Percentiles rank a stretch among this genome's conserved stretches.
Conservation (phyloP, 2,797 vertebrate genomes). For the Onychomys torridus region DNA sequence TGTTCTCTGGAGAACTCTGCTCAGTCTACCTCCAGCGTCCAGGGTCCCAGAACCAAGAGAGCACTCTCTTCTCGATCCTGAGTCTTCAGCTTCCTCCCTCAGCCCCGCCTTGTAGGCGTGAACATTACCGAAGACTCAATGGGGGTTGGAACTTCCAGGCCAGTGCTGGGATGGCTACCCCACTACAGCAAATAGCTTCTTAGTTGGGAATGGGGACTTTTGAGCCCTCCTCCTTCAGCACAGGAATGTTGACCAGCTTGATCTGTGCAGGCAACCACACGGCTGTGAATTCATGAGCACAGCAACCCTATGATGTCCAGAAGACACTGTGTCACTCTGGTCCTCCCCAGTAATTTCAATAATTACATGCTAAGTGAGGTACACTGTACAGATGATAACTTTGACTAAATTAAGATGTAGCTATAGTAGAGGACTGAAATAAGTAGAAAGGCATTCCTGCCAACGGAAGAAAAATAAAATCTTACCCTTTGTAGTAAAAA, state of each 20-base stretch:
- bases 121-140: no score
- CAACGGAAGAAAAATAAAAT: not conserved
- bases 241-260: not conserved
- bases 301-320: not conserved
- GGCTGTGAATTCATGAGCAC: not conserved
- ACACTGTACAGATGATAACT: not conserved
- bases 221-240: not conserved
- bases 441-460: not conserved
- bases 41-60: no score
- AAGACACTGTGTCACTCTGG: not conserved
- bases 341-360: not conserved
- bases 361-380: not conserved
- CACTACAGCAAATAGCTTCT: not conserved
- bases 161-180: no score
- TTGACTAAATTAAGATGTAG: not conserved
- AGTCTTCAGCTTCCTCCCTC: no score
- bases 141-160: no score
- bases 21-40: no score
- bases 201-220: not conserved
- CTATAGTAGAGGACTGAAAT: not conserved
- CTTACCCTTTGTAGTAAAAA: not conserved
- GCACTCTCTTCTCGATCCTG: no score
- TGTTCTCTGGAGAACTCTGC: no score
- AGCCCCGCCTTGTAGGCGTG: no score
- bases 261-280: not conserved